Percentiles rank a stretch among this genome's conserved stretches.
Conservation (phyloP, 2,113 vertebrate genomes). For the Turdus rufiventris region DNA sequence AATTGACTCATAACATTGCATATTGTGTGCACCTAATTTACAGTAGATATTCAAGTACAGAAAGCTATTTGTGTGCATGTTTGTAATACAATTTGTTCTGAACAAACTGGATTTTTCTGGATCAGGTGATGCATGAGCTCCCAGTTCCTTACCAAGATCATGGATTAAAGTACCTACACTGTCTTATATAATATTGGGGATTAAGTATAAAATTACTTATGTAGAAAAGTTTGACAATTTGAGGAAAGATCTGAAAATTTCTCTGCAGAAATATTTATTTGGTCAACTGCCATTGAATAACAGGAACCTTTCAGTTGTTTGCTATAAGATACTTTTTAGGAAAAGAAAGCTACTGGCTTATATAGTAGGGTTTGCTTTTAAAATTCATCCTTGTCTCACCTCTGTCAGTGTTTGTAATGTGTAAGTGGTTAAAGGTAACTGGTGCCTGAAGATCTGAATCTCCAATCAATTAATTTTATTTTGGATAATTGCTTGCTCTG, state of each 20-base stretch:
- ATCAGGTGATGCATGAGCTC: neutral
- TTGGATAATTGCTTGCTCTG: conserved; percentile 15
- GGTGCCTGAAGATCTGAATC: neutral
- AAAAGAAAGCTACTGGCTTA: neutral
- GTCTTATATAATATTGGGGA: neutral
- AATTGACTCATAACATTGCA: neutral
- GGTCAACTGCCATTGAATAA: neutral
- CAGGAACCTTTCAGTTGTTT: neutral
- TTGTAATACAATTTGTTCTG: neutral
- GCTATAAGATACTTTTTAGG: neutral
- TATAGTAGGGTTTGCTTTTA: neutral
- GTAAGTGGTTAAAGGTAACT: neutral
- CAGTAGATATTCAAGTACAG: neutral
- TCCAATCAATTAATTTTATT: neutral
- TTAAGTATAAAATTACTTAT: neutral
- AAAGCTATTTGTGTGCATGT: neutral
- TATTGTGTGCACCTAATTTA: neutral
- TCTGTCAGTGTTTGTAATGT: neutral
- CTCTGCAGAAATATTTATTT: neutral
- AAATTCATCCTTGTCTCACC: neutral
- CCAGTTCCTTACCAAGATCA: neutral
- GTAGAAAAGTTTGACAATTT: neutral
- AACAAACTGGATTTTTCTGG: neutral
- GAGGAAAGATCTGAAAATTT: neutral
- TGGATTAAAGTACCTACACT: neutral